Percentiles rank a stretch among this genome's conserved stretches.
Conservation (phyloP, 2,113 vertebrate species). For the Stegostoma tigrinum region DNA sequence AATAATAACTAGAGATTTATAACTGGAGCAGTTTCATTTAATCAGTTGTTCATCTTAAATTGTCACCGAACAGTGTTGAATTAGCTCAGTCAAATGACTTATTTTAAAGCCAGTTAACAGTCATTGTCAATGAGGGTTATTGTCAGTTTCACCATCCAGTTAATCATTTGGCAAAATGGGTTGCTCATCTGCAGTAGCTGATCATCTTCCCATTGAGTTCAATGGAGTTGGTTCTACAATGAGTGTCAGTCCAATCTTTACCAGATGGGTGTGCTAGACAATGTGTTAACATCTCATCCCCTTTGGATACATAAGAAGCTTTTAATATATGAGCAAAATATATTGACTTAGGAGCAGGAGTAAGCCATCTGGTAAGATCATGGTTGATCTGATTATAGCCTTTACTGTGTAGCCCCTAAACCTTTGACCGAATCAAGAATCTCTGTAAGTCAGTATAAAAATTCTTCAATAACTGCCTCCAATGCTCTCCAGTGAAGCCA, state of each 20-base stretch:
- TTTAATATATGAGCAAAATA: too few relatives aligned
- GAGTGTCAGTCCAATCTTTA: not conserved
- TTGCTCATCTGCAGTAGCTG: not conserved
- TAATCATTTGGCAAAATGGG: not conserved
- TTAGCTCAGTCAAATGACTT: not conserved
- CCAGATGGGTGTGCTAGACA: not conserved
- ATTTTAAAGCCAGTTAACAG: not conserved
- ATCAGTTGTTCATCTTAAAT: not conserved
- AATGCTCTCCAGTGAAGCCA: too few relatives aligned
- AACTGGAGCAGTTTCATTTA: not conserved
- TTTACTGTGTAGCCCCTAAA: too few relatives aligned
- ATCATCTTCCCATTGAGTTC: not conserved
- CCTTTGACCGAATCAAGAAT: too few relatives aligned
- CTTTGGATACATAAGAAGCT: not conserved
- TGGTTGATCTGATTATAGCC: too few relatives aligned
- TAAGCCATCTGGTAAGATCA: too few relatives aligned
- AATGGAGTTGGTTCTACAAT: not conserved
- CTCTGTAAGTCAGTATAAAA: too few relatives aligned
- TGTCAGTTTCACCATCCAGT: not conserved
- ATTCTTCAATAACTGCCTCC: too few relatives aligned
- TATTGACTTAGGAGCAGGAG: too few relatives aligned
- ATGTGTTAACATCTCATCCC: not conserved
- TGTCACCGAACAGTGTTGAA: not conserved
- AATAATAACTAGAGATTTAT: not conserved
- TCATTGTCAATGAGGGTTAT: not conserved